phyloP scores from a whole-genome alignment of 1,140 invertebrate species.

The Habropoda laboriosa region DNA sequence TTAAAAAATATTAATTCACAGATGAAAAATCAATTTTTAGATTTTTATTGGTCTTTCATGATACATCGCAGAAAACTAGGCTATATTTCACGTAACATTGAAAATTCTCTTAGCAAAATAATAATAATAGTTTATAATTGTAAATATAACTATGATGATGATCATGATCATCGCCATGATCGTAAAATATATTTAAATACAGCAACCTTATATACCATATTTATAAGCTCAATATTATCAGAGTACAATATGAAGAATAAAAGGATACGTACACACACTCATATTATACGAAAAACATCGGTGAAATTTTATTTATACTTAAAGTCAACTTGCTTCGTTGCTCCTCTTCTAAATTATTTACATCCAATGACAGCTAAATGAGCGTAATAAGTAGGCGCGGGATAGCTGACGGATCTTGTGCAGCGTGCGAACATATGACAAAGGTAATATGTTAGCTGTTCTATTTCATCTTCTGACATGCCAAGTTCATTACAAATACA shows the following conservation, averaged over 20 bases:
- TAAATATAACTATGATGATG: too few relatives aligned
- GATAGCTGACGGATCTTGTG: constrained; percentile 93
- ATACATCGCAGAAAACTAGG: not conserved
- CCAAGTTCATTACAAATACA: constrained; percentile 91
- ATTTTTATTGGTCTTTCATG: not conserved
- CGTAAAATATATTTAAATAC: not conserved
- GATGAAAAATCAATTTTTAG: too few relatives aligned
- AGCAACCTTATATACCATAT: not conserved
- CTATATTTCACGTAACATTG: not conserved
- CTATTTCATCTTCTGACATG: constrained; percentile 89
- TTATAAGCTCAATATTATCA: not conserved
- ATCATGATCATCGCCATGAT: too few relatives aligned
- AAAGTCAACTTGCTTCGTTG: constrained; percentile 61
- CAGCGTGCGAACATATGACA: constrained; percentile 95
- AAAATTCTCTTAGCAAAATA: not conserved
- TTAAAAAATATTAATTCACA: too few relatives aligned
- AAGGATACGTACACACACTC: not conserved
- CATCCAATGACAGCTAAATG: constrained; percentile 96
- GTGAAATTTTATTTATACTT: constrained; percentile 55
- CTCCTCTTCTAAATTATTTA: too few relatives aligned
- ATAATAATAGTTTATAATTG: not conserved
- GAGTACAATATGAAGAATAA: not conserved
- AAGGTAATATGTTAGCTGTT: constrained; percentile 91
- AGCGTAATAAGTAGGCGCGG: constrained; percentile 96
- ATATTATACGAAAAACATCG: constrained; percentile 79